phyloP scores from a whole-genome alignment of 2,113 vertebrate species.

The Saimiri boliviensis region DNA sequence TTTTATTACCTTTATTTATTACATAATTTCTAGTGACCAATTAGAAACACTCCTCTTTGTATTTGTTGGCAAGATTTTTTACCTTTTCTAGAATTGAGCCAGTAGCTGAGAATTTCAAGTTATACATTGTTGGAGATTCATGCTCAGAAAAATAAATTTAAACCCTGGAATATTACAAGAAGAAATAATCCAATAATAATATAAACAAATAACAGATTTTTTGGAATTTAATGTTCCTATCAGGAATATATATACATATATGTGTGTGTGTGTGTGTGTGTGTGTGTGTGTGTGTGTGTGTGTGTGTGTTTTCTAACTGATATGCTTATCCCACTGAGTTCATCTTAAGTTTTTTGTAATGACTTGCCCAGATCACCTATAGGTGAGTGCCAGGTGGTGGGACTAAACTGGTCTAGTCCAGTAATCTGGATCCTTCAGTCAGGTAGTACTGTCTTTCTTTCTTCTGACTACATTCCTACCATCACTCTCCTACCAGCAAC shows the following conservation, averaged over 20 bases:
- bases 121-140: background rate
- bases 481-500: background rate
- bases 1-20: background rate
- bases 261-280: no score
- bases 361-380: background rate
- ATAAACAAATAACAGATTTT: background rate
- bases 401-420: background rate
- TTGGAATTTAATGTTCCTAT: background rate
- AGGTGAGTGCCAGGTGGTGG: background rate
- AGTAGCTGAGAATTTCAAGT: background rate
- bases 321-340: background rate
- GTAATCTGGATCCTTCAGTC: background rate
- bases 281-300: no score
- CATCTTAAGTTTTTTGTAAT: background rate
- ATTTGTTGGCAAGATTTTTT: background rate
- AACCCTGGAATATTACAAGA: background rate
- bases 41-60: background rate
- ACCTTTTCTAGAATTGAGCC: background rate
- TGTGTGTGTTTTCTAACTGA: background rate
- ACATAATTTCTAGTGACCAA: background rate
- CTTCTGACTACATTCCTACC: background rate
- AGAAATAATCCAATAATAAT: conserved; percentile 1
- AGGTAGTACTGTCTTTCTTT: background rate
- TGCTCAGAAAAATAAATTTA: background rate
- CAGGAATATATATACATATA: no score